These are phyloP conservation scores for Botia kubotai DNA, from an alignment of 2,797 vertebrate genomes.

Conservation along the genomic window DNA sequence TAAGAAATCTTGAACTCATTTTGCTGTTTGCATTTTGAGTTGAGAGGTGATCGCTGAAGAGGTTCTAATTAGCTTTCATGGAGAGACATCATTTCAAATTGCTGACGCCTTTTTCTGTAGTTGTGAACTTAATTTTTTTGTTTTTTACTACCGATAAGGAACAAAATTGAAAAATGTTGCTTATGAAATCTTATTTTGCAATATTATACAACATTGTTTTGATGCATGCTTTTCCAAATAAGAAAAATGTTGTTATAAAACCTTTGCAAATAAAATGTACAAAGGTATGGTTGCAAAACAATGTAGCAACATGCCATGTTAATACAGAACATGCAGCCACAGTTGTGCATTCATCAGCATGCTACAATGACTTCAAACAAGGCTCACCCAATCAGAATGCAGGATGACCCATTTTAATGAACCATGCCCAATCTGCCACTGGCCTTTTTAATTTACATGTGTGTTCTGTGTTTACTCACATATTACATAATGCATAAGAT, in stretches of 20 bases:
- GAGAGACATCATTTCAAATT: slow-evolving; percentile 19
- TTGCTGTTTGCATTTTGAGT: slow-evolving; percentile 24
- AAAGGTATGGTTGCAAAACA: no score
- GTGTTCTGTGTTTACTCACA: not conserved
- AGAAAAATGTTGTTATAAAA: no score
- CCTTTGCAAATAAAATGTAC: no score
- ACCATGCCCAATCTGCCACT: not conserved
- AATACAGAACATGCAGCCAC: not conserved
- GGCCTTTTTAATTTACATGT: not conserved
- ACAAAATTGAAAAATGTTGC: not conserved
- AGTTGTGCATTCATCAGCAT: not conserved
- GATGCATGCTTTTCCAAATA: no score
- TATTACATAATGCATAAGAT: slow-evolving; percentile 9
- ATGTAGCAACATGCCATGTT: not conserved
- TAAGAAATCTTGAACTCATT: slow-evolving; percentile 10
- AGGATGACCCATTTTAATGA: slow-evolving; percentile 1
- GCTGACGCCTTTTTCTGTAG: not conserved
- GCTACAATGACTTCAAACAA: not conserved
- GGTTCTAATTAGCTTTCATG: slow-evolving; percentile 1
- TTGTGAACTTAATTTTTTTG: not conserved
- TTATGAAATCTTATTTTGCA: no score
- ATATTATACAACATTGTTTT: no score
- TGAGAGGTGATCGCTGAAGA: not conserved
- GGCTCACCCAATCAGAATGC: not conserved
- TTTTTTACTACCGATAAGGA: not conserved